These are phyloP conservation scores for Amphiprion ocellaris DNA, from an alignment of 2,113 vertebrate species.

Conservation along the genomic window DNA sequence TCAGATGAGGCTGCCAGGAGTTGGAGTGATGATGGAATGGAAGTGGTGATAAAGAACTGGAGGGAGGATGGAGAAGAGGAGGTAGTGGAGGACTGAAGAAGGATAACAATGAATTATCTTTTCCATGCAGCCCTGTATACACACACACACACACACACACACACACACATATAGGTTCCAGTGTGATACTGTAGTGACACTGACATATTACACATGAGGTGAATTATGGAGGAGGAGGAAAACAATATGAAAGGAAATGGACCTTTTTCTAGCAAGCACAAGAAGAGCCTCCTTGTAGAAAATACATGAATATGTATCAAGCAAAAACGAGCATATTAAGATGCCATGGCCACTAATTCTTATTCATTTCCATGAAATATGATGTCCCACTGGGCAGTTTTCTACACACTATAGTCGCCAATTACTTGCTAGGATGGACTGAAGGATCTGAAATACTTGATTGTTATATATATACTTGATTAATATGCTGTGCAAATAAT, in stretches of 20 bases:
- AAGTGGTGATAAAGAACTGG: constrained; percentile 76
- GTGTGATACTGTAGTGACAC: constrained; percentile 28
- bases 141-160: constrained; percentile 9
- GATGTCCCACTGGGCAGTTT: no score
- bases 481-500: no score
- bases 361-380: not conserved
- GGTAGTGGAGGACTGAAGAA: constrained; percentile 42
- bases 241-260: not conserved
- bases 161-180: constrained; percentile 9
- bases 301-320: not conserved
- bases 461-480: no score
- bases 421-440: not conserved
- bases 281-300: not conserved
- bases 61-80: constrained; percentile 63
- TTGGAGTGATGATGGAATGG: constrained; percentile 74
- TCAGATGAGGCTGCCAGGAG: constrained; percentile 72
- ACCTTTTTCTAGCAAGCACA: constrained; percentile 1
- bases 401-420: not conserved
- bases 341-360: not conserved
- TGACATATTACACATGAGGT: constrained; percentile 33
- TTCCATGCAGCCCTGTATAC: constrained; percentile 50
- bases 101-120: constrained; percentile 58
- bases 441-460: no score
- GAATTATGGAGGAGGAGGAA: not conserved
- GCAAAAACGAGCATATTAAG: not conserved